phyloP scores from a whole-genome alignment of 2,797 vertebrate genomes.

The Acanthiza pusilla region DNA sequence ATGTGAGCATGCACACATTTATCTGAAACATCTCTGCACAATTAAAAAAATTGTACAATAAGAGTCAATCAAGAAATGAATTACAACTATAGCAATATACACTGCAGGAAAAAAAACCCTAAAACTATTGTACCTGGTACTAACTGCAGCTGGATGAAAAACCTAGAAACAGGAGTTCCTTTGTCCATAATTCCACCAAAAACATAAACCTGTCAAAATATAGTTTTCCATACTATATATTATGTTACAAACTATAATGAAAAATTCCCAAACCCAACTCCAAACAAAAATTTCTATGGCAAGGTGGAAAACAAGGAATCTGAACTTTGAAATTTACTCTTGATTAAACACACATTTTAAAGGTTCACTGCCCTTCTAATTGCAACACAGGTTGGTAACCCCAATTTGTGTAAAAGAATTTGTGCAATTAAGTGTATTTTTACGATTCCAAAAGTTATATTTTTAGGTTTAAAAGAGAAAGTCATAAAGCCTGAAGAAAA shows the following conservation, averaged over 20 bases:
- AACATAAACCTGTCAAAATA: neutral
- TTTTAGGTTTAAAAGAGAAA: neutral
- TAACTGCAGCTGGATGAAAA: neutral
- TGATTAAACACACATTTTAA: neutral
- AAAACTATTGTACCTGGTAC: neutral
- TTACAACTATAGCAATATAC: neutral
- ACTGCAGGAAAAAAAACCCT: neutral
- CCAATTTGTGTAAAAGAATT: neutral
- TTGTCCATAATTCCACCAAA: neutral
- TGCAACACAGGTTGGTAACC: neutral
- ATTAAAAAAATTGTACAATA: neutral
- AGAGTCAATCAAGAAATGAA: neutral
- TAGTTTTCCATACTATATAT: neutral
- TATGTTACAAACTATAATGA: neutral
- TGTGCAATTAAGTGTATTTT: neutral
- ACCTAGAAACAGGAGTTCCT: neutral
- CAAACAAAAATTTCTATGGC: neutral
- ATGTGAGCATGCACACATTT: rapidly evolving
- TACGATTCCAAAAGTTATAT: neutral
- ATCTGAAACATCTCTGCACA: neutral
- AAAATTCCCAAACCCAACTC: neutral
- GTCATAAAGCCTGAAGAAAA: rapidly evolving
- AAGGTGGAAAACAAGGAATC: neutral
- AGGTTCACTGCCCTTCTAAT: neutral
- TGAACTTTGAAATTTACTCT: neutral